phyloP scores from a whole-genome alignment of 2,888 invertebrate genomes.

The Atethmia centrago region DNA sequence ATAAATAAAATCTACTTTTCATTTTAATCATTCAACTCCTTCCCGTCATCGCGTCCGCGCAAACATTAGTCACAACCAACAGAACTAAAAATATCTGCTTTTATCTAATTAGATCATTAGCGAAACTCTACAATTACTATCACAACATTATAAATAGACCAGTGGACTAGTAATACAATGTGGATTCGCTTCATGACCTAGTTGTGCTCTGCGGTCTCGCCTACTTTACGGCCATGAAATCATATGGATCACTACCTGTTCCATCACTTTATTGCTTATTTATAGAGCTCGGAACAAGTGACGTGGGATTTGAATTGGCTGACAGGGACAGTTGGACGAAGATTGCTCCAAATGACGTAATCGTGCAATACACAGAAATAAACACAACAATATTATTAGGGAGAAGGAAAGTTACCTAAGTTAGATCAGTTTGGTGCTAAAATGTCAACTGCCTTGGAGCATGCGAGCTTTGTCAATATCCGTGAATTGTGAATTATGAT shows the following conservation, averaged over 20 bases:
- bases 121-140: slow-evolving; percentile 27
- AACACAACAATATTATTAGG: slow-evolving; percentile 20
- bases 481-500: slow-evolving; percentile 55
- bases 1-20: not conserved
- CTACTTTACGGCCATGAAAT: slow-evolving; percentile 48
- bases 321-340: slow-evolving; percentile 1
- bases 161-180: slow-evolving; percentile 11
- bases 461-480: slow-evolving; percentile 55
- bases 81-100: slow-evolving; percentile 42
- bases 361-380: not conserved
- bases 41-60: slow-evolving; percentile 6
- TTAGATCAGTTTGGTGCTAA: slow-evolving; percentile 45
- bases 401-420: slow-evolving; percentile 39
- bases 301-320: slow-evolving; percentile 49
- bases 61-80: slow-evolving; percentile 34
- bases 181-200: slow-evolving; percentile 50
- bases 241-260: slow-evolving; percentile 54
- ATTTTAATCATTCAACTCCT: slow-evolving; percentile 10
- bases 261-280: slow-evolving; percentile 45
- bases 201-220: slow-evolving; percentile 37
- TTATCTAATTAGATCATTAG: slow-evolving; percentile 57
- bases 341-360: slow-evolving; percentile 15
- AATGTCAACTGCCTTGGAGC: slow-evolving; percentile 52
- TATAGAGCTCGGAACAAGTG: slow-evolving; percentile 31
- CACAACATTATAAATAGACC: slow-evolving; percentile 28